phyloP scores from a whole-genome alignment of 2,797 vertebrate species.

The Manis javanica region DNA sequence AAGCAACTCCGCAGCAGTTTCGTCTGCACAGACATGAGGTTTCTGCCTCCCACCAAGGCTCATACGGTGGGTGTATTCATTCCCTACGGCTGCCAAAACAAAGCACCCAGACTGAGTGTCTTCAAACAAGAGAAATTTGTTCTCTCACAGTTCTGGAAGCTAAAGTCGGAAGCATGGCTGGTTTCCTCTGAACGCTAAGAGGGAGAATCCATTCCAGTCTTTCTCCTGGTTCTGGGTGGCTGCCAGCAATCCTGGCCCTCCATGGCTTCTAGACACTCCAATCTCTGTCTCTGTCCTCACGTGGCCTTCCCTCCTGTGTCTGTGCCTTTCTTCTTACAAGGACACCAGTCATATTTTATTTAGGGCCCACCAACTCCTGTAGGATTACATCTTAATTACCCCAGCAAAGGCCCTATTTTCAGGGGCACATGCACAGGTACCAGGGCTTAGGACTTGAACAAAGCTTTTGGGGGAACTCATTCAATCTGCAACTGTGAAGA shows the following conservation, averaged over 20 bases:
- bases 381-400: background rate
- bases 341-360: background rate
- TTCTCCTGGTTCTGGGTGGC: background rate
- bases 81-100: background rate
- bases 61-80: fast-evolving
- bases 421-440: background rate
- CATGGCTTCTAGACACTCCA: background rate
- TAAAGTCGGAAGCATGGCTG: background rate
- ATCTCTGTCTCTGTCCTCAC: background rate
- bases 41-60: background rate
- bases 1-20: background rate
- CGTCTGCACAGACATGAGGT: background rate
- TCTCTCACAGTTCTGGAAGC: background rate
- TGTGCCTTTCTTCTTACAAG: background rate
- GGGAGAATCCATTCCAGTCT: too few species aligned
- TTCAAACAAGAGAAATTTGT: background rate
- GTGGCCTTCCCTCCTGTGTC: background rate
- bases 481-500: background rate
- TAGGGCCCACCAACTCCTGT: background rate
- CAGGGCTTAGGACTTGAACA: background rate
- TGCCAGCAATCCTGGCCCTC: too few species aligned
- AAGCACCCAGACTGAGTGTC: background rate
- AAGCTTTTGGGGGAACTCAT: background rate
- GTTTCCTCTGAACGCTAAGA: background rate
- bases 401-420: background rate